Conservation (phyloP, 2,888 invertebrate genomes). For the Cataglyphis cursor region DNA sequence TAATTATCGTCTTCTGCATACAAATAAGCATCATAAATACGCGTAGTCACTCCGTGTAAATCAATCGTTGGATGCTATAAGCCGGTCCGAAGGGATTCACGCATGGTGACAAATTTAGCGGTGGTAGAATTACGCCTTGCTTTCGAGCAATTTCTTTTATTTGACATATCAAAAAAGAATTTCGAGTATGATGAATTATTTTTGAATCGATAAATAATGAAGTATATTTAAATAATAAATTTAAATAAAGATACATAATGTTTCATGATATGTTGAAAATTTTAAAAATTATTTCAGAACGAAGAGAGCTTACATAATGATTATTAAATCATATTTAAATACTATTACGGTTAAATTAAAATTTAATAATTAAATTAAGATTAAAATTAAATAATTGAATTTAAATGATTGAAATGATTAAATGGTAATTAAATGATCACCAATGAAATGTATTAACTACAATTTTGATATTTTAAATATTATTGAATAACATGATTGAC, state of each 20-base stretch:
- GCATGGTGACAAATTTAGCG: slow-evolving; percentile 72
- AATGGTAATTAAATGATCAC: background rate
- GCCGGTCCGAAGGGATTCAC: slow-evolving; percentile 63
- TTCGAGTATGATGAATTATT: slow-evolving; percentile 7
- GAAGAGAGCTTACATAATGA: background rate
- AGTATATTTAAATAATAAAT: background rate
- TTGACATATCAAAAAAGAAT: slow-evolving; percentile 43
- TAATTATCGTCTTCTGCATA: slow-evolving; percentile 76
- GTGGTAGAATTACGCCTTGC: slow-evolving; percentile 40
- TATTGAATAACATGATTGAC: background rate
- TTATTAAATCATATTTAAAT: background rate
- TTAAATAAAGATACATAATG: background rate
- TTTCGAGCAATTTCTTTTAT: slow-evolving; percentile 59
- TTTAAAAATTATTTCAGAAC: background rate
- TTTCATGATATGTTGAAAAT: background rate
- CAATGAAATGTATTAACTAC: background rate
- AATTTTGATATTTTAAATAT: background rate
- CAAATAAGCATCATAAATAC: slow-evolving; percentile 77
- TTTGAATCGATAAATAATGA: slow-evolving; percentile 7
- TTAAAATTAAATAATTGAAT: too few species aligned
- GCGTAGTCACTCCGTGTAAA: slow-evolving; percentile 68
- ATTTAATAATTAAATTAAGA: too few species aligned
- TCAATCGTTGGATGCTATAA: slow-evolving; percentile 71
- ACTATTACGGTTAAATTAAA: background rate
- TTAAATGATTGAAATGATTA: too few species aligned